phyloP scores from a whole-genome alignment of 2,113 vertebrate genomes.

The Dunckerocampus dactyliophorus region DNA sequence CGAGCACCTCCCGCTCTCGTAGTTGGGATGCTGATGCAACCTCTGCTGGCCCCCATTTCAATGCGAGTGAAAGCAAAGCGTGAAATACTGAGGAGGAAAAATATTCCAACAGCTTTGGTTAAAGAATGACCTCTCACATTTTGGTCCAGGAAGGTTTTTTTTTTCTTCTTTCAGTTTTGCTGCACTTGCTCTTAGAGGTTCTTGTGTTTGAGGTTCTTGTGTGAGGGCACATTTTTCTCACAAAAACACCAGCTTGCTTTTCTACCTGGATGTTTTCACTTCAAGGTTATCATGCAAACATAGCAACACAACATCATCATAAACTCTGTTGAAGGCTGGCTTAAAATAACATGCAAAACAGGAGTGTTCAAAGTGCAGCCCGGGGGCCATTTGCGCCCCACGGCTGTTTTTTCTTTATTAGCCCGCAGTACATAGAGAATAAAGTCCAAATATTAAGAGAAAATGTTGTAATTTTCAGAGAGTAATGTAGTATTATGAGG shows the following conservation, averaged over 20 bases:
- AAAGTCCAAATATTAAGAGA: too few relatives aligned
- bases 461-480: too few relatives aligned
- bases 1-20: not conserved
- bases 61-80: constrained; percentile 16
- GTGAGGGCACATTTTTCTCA: not conserved
- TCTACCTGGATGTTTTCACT: not conserved
- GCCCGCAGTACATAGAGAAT: too few relatives aligned
- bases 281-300: not conserved
- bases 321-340: not conserved
- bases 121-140: constrained; percentile 11
- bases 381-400: too few relatives aligned
- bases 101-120: constrained; percentile 15
- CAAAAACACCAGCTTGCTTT: not conserved
- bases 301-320: too few relatives aligned
- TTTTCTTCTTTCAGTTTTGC: not conserved
- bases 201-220: not conserved
- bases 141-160: constrained; percentile 4
- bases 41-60: not conserved
- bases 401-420: too few relatives aligned
- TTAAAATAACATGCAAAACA: too few relatives aligned
- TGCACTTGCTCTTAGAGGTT: constrained; percentile 11
- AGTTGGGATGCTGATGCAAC: constrained; percentile 26
- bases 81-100: constrained; percentile 17
- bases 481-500: too few relatives aligned
- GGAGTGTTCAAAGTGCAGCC: too few relatives aligned